Conservation (phyloP, 2,797 vertebrate species). For the Micromesistius poutassou region DNA sequence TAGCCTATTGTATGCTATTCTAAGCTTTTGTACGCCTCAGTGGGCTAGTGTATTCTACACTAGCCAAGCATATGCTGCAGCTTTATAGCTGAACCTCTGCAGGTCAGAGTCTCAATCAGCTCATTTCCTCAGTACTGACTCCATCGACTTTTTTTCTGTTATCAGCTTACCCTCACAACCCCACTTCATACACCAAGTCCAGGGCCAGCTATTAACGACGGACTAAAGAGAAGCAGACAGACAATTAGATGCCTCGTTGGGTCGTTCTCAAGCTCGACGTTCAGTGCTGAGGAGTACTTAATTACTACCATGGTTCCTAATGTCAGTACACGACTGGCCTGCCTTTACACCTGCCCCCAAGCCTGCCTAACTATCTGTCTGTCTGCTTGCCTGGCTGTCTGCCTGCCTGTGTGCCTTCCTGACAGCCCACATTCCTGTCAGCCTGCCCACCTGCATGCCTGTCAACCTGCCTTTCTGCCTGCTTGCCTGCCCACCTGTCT, state of each 20-base stretch:
- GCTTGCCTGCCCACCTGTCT: no score
- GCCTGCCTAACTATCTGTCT: not conserved
- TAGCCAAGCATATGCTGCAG: not conserved
- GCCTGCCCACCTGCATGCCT: no score
- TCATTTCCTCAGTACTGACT: slow-evolving; percentile 12
- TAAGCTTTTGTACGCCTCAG: not conserved
- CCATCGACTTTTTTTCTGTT: not conserved
- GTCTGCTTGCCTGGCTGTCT: no score
- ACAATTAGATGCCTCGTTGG: slow-evolving; percentile 41
- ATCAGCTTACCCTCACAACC: slow-evolving; percentile 33
- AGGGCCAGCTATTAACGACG: slow-evolving; percentile 38
- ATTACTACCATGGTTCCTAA: slow-evolving; percentile 43
- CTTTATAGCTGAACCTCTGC: not conserved
- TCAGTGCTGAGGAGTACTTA: no score
- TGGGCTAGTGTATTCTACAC: not conserved
- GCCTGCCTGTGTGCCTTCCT: slow-evolving; percentile 2
- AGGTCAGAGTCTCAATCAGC: not conserved
- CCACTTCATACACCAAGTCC: slow-evolving; percentile 23
- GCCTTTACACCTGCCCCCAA: slow-evolving; percentile 8
- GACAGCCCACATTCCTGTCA: no score
- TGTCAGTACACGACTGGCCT: slow-evolving; percentile 30
- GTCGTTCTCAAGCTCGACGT: slow-evolving; percentile 22
- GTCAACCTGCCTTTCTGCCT: no score
- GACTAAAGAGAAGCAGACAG: slow-evolving; percentile 34
- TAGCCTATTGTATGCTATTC: not conserved